These are phyloP conservation scores for Diacarnus erythraeanus DNA, from an alignment of 37 sponge, comb jelly and placozoan genomes.

Conservation along the genomic window DNA sequence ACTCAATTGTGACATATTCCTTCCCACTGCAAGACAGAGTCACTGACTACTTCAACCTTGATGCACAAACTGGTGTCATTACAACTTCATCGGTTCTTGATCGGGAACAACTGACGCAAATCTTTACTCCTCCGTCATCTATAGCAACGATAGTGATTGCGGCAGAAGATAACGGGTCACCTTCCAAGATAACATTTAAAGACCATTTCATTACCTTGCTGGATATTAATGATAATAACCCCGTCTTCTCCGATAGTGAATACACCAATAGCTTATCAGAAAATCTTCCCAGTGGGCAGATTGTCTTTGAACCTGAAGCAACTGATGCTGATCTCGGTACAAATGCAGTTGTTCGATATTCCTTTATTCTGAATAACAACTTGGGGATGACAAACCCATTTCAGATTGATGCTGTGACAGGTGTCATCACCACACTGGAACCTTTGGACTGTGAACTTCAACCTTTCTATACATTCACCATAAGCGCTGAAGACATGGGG, in stretches of 20 bases:
- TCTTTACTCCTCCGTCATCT: conserved; percentile 36
- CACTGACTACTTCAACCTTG: conserved; percentile 21
- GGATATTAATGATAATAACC: conserved; percentile 67
- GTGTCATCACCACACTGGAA: conserved; percentile 10
- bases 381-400: conserved; percentile 5
- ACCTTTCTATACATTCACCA: conserved; percentile 12
- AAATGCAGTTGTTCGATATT: conserved; percentile 23
- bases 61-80: conserved; percentile 56
- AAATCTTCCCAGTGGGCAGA: conserved; percentile 4
- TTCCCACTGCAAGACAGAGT: background rate
- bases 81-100: conserved; percentile 53
- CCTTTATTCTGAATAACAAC: background rate
- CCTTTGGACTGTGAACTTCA: conserved; percentile 40
- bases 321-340: conserved; percentile 44
- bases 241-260: conserved; percentile 11
- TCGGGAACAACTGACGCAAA: conserved; percentile 43
- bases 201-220: conserved; percentile 21
- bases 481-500: conserved; percentile 54
- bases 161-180: conserved; percentile 36
- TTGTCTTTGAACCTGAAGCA: conserved; percentile 18
- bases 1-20: conserved; percentile 14
- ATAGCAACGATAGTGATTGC: background rate
- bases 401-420: conserved; percentile 21
- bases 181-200: background rate
- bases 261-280: conserved; percentile 16